These are phyloP conservation scores for Nannoperca australis DNA, from an alignment of 2,797 vertebrate genomes.

Conservation along the genomic window DNA sequence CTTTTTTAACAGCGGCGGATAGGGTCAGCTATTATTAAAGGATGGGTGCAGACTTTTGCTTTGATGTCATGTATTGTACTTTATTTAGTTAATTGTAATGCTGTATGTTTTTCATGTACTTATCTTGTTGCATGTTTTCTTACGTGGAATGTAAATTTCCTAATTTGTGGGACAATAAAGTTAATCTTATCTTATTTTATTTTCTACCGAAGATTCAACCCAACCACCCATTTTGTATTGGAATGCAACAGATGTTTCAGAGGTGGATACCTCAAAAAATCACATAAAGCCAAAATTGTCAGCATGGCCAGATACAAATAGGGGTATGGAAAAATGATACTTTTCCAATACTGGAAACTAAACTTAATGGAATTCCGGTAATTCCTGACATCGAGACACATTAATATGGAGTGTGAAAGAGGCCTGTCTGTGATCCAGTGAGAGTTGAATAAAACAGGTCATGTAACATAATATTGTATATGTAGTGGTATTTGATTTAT, in stretches of 20 bases:
- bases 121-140: too few species aligned
- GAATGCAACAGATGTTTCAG: conserved; percentile 7
- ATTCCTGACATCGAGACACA: conserved; percentile 1
- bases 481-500: conserved; percentile 20
- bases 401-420: neutral
- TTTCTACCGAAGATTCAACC: neutral
- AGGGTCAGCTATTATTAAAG: too few species aligned
- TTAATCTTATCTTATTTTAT: too few species aligned
- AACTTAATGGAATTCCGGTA: neutral
- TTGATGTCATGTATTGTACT: too few species aligned
- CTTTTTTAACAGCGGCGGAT: too few species aligned
- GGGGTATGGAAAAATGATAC: neutral
- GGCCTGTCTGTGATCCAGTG: neutral
- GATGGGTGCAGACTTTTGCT: too few species aligned
- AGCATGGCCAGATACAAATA: neutral
- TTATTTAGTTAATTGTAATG: too few species aligned
- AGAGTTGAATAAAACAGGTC: neutral
- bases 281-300: neutral
- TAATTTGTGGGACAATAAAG: too few species aligned
- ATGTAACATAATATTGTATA: neutral
- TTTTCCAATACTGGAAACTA: neutral
- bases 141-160: too few species aligned
- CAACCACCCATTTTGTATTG: neutral
- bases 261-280: conserved; percentile 1
- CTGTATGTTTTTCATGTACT: too few species aligned